Conservation (phyloP, 1,140 invertebrate species). For the Parapsyche elsis region DNA sequence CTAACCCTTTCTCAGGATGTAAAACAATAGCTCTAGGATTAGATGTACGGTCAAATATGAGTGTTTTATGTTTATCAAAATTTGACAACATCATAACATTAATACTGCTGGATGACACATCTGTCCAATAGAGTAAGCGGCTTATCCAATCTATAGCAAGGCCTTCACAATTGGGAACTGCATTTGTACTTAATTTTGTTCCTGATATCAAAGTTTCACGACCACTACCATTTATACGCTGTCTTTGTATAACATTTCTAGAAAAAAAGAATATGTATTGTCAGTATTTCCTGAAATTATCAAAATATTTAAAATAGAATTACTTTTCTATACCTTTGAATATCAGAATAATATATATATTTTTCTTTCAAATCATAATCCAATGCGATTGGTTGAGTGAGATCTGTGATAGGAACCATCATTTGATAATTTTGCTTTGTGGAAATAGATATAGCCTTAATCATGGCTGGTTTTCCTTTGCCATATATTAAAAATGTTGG, state of each 20-base stretch:
- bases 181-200: slow-evolving; percentile 58
- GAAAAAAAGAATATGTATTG: slow-evolving; percentile 29
- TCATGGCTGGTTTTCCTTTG: slow-evolving; percentile 72
- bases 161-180: slow-evolving; percentile 75
- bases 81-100: slow-evolving; percentile 72
- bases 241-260: slow-evolving; percentile 76
- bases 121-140: slow-evolving; percentile 86
- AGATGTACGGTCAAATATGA: slow-evolving; percentile 67
- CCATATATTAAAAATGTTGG: slow-evolving; percentile 73
- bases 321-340: slow-evolving; percentile 62
- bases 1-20: slow-evolving; percentile 71
- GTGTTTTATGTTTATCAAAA: slow-evolving; percentile 65
- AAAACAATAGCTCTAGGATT: slow-evolving; percentile 77
- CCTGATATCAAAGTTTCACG: slow-evolving; percentile 73
- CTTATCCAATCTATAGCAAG: slow-evolving; percentile 84
- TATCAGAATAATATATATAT: slow-evolving; percentile 78
- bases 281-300: neutral
- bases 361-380: slow-evolving; percentile 76
- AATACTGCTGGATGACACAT: slow-evolving; percentile 72
- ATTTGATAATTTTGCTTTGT: slow-evolving; percentile 57
- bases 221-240: slow-evolving; percentile 79
- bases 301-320: neutral
- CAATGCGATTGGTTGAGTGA: slow-evolving; percentile 72
- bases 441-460: slow-evolving; percentile 71
- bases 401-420: slow-evolving; percentile 75